Conservation (phyloP, 2,113 vertebrate genomes). For the Tetraodon nigroviridis region DNA sequence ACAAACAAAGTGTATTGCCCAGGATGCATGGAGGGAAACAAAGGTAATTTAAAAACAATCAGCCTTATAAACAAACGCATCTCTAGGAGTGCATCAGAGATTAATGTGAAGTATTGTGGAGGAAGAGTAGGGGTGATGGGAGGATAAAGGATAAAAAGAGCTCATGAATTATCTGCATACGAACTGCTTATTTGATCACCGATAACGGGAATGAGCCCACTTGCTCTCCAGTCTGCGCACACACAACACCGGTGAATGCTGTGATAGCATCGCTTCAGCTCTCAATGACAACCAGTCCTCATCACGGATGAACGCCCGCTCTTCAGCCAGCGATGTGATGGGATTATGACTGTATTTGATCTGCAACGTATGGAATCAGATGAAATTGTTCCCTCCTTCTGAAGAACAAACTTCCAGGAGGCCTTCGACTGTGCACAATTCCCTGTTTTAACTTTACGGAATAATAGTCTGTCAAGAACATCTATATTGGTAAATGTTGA, state of each 20-base stretch:
- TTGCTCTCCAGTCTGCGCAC: slow-evolving; percentile 53
- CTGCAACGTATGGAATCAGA: slow-evolving; percentile 38
- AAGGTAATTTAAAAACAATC: slow-evolving; percentile 2
- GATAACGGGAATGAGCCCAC: slow-evolving; percentile 68
- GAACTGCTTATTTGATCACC: slow-evolving; percentile 68
- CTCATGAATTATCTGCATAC: slow-evolving; percentile 69
- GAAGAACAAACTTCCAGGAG: slow-evolving; percentile 9
- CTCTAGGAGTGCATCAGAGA: slow-evolving; percentile 57
- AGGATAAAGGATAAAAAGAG: slow-evolving; percentile 66
- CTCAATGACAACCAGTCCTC: slow-evolving; percentile 62
- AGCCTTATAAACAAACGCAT: background rate
- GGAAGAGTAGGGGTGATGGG: slow-evolving; percentile 54
- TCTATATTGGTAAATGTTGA: slow-evolving; percentile 38
- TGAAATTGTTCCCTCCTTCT: slow-evolving; percentile 22
- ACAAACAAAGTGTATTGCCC: slow-evolving; percentile 9
- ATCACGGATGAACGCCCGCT: slow-evolving; percentile 46
- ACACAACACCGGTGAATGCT: slow-evolving; percentile 41
- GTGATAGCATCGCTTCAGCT: slow-evolving; percentile 62
- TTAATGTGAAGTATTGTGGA: slow-evolving; percentile 63
- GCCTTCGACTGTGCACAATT: slow-evolving; percentile 3
- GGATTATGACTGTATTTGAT: slow-evolving; percentile 56
- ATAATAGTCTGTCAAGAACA: slow-evolving; percentile 43
- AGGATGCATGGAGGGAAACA: slow-evolving; percentile 12
- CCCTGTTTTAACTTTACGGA: slow-evolving; percentile 41
- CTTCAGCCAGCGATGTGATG: slow-evolving; percentile 36